Percentiles rank a stretch among this genome's conserved stretches.
Conservation (phyloP, 2,113 vertebrate species). For the Irena cyanogastra region DNA sequence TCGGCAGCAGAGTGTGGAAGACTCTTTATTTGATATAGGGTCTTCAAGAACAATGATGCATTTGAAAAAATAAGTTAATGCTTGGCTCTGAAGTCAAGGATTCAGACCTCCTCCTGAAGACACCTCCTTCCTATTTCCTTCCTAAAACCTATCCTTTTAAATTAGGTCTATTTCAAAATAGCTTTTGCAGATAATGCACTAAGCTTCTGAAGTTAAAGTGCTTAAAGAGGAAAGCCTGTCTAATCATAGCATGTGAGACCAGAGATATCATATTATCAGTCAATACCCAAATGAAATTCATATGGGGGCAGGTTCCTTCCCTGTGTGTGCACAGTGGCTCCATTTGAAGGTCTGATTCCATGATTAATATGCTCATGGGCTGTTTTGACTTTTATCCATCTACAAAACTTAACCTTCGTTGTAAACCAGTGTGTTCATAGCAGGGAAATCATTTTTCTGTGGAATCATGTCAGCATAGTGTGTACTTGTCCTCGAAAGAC, state of each 20-base stretch:
- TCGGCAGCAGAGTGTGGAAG: conserved; percentile 8
- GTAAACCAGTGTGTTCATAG: background rate
- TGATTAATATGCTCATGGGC: background rate
- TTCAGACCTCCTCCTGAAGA: background rate
- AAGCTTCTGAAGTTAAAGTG: background rate
- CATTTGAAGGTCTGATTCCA: background rate
- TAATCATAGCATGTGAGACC: conserved; percentile 1
- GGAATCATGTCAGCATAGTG: background rate
- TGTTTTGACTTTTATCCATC: background rate
- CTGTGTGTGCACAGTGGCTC: background rate
- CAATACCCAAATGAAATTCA: background rate
- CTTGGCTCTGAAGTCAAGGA: background rate
- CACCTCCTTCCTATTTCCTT: background rate
- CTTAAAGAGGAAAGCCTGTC: conserved; percentile 9
- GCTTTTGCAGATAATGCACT: background rate
- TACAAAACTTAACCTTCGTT: background rate
- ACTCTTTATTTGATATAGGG: conserved; percentile 29
- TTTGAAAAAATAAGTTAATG: conserved; percentile 9
- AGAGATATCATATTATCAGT: conserved; percentile 12
- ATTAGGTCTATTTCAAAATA: background rate
- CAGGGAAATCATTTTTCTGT: background rate
- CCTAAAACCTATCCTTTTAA: background rate
- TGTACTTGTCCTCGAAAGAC: background rate
- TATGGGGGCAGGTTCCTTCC: background rate
- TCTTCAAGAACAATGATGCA: conserved; percentile 27